Evolutionary conservation across 30 jellyfish, hydroid and myxozoan genomes (phyloP), one percentile per base, ranked within the genome.

Genomic region (Morbakka virulenta): DNA sequence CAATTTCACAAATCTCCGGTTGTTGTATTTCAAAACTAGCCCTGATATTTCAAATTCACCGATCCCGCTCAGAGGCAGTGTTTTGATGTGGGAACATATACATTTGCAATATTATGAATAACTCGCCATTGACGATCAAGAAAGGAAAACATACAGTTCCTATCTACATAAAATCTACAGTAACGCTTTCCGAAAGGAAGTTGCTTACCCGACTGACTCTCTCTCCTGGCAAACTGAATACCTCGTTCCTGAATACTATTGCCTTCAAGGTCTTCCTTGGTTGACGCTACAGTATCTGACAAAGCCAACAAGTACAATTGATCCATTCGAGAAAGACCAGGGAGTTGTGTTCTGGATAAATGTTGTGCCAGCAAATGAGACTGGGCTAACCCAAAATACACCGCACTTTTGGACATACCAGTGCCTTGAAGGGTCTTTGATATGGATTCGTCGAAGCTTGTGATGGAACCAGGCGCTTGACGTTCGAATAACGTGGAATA

Each of bases 251-350:
- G 86, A 33, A 35, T 88, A 64, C 78, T 91, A 11, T 76, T 86
- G 32, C 79, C 71, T 47, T 87, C 99, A 62, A 93, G 35, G 62
- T 93, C 99, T 83, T 76, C 65, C 35, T 87, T 76, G 17, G 96
- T 93, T 11, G 99, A 61, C 4, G 99, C 99, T 35, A 93, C 91
- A 0, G 99, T 93, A 41, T 93, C 99, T 0, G 99, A 92, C 41
- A 93, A 61, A 6, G 97, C 95, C 41, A 93, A 91, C 67, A 93
- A 69, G 49, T 93, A 87, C 81, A 93, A 74, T 74, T 93, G 99
- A 28, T 93, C 94, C 67, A 81, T 95, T 57, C 99, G 86, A 25
- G 83, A 72, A 35, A 93, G 71, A 24, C 99, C 99, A 20, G 96
- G 96, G 14, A 93, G 72, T 69, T 93, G 97, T 23, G 77, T 62